Percentiles rank a stretch among this genome's conserved stretches.
phyloP scores from a whole-genome alignment of 2,888 invertebrate species.

The Macrosoma leucophasiata region DNA sequence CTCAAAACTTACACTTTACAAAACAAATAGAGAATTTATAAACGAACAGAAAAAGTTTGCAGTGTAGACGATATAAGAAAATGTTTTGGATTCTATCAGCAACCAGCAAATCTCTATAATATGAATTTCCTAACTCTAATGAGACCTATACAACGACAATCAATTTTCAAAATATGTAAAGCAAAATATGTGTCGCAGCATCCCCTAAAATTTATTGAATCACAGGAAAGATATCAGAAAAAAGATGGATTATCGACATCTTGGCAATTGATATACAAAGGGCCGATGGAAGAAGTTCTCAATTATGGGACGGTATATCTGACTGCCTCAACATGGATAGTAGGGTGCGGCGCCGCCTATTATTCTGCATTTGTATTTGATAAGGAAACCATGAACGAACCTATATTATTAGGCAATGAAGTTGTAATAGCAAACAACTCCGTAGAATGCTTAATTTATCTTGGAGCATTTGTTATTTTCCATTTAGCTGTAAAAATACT shows the following conservation, averaged over 20 bases:
- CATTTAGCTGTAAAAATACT: constrained; percentile 51
- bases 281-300: constrained; percentile 52
- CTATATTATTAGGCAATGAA: constrained; percentile 46
- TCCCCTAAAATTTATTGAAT: constrained; percentile 50
- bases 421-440: constrained; percentile 55
- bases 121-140: constrained; percentile 48
- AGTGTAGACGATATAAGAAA: no score
- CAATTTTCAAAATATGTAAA: constrained; percentile 30
- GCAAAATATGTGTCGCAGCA: constrained; percentile 40
- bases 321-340: constrained; percentile 42
- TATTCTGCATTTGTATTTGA: constrained; percentile 49
- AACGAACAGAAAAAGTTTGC: no score
- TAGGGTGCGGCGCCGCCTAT: constrained; percentile 39
- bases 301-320: constrained; percentile 48
- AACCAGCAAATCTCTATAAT: no score
- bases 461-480: constrained; percentile 50
- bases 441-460: constrained; percentile 49
- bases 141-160: constrained; percentile 31
- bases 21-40: no score
- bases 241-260: constrained; percentile 47
- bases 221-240: constrained; percentile 49
- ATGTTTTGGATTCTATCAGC: no score
- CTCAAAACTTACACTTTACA: no score
- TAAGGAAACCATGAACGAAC: constrained; percentile 39
- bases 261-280: constrained; percentile 64